Conservation (phyloP, 2,888 invertebrate species). For the Deilephila elpenor region DNA sequence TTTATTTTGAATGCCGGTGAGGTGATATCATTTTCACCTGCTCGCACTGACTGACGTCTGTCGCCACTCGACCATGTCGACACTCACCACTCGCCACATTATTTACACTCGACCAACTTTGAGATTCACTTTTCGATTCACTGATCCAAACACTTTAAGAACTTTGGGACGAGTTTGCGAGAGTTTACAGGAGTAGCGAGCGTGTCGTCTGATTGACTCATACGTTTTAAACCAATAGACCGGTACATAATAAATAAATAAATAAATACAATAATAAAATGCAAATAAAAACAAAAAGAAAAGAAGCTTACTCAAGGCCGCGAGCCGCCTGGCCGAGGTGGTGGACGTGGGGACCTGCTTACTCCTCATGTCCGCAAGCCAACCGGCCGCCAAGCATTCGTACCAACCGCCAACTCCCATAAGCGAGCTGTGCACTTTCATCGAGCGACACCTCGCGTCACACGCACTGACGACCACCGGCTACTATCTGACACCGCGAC, state of each 20-base stretch:
- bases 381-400: slow-evolving; percentile 80
- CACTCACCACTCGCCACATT: slow-evolving; percentile 11
- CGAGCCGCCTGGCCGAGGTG: slow-evolving; percentile 83
- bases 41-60: slow-evolving; percentile 37
- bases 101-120: slow-evolving; percentile 32
- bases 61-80: slow-evolving; percentile 8
- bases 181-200: slow-evolving; percentile 2
- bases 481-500: slow-evolving; percentile 49
- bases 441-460: slow-evolving; percentile 73
- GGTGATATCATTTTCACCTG: slow-evolving; percentile 76
- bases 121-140: slow-evolving; percentile 42
- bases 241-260: slow-evolving; percentile 45
- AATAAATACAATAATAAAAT: slow-evolving; percentile 53
- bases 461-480: slow-evolving; percentile 57
- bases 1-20: slow-evolving; percentile 72
- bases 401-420: slow-evolving; percentile 83
- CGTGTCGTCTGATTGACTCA: neutral
- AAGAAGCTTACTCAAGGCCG: slow-evolving; percentile 83
- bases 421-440: slow-evolving; percentile 82
- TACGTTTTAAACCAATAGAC: slow-evolving; percentile 33
- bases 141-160: slow-evolving; percentile 34
- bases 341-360: slow-evolving; percentile 83
- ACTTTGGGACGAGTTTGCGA: slow-evolving; percentile 32
- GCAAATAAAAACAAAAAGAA: slow-evolving; percentile 81
- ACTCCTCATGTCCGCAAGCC: slow-evolving; percentile 83